A percentile compares a stretch with the other conserved stretches of the same genome.
Conservation (phyloP, 2,888 invertebrate genomes). For the Oasisia sp. region DNA sequence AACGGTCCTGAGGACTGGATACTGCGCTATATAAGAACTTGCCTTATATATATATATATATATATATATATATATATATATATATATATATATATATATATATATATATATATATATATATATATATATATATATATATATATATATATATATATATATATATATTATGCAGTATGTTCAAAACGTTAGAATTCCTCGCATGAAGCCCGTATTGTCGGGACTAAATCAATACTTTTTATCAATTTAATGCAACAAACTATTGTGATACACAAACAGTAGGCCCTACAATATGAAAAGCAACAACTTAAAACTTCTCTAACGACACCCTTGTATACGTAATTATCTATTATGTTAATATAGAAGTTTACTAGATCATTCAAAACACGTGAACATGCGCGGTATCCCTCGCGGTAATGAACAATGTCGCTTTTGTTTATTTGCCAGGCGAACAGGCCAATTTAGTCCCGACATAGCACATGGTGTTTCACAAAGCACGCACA, state of each 20-base stretch:
- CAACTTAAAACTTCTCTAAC: not conserved
- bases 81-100: no score
- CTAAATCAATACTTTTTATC: not conserved
- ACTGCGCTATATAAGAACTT: no score
- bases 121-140: no score
- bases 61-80: constrained; percentile 19
- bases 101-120: no score
- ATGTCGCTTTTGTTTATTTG: not conserved
- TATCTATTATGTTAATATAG: not conserved
- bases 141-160: no score
- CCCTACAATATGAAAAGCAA: no score
- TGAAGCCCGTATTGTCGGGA: not conserved
- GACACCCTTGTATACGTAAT: not conserved
- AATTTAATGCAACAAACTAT: not conserved
- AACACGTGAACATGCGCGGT: not conserved
- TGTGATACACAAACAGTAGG: not conserved
- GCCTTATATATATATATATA: not conserved
- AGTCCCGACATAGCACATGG: not conserved
- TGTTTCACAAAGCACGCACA: not conserved
- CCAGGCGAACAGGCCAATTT: not conserved
- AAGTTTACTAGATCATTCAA: not conserved
- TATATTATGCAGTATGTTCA: no score
- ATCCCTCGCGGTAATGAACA: not conserved
- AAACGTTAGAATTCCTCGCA: no score
- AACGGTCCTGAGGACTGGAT: no score